phyloP scores from a whole-genome alignment of 2,113 vertebrate species.

The Rhinoderma darwinii region DNA sequence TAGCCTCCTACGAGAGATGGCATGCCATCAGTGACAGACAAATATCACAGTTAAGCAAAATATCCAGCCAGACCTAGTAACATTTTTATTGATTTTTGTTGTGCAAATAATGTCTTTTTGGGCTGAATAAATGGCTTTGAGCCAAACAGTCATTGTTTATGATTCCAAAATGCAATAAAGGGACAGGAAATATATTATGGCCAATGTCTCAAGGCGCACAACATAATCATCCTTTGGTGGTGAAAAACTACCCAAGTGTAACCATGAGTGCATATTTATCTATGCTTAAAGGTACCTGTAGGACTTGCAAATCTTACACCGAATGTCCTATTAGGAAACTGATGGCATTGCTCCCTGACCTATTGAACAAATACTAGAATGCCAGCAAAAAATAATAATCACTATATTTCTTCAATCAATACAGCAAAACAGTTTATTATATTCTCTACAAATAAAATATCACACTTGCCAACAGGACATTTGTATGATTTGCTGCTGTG shows the following conservation, averaged over 20 bases:
- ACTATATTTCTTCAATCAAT: conserved; percentile 81
- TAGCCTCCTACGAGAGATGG: conserved; percentile 93
- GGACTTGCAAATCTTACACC: conserved; percentile 83
- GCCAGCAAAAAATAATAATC: conserved; percentile 75
- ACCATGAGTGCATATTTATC: conserved; percentile 83
- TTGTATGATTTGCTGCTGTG: conserved; percentile 65
- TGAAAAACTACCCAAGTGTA: conserved; percentile 85
- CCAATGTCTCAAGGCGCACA: conserved; percentile 91
- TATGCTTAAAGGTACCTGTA: conserved; percentile 82
- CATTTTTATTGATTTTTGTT: conserved; percentile 97
- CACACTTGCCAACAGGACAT: conserved; percentile 69
- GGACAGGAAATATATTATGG: conserved; percentile 95
- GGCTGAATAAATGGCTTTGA: conserved; percentile 98
- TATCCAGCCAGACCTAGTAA: conserved; percentile 88
- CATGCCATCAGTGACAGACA: conserved; percentile 97
- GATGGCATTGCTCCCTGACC: conserved; percentile 80
- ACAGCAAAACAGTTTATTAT: conserved; percentile 77
- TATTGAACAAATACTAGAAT: conserved; percentile 78
- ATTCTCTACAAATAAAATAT: conserved; percentile 75
- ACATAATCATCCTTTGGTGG: conserved; percentile 90
- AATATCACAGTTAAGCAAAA: conserved; percentile 95
- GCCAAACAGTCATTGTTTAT: conserved; percentile 97
- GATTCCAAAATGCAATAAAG: conserved; percentile 96
- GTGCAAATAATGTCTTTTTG: conserved; percentile 98
- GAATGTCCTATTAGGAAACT: conserved; percentile 82